Base-by-base conservation (phyloP, 2,113 vertebrate genomes). In the Vidua macroura region DNA sequence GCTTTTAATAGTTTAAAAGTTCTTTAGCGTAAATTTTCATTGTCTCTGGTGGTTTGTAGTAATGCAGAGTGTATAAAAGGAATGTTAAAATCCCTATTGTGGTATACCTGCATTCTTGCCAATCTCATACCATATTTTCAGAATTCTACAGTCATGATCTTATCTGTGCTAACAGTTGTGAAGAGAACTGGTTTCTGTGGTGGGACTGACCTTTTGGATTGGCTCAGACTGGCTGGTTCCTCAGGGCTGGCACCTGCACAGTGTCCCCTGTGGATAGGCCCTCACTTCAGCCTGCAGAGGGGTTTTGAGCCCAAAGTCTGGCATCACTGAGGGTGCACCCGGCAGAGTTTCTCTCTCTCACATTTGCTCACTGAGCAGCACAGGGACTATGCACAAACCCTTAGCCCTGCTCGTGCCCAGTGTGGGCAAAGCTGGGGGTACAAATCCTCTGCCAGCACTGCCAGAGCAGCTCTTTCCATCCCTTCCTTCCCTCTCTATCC, bases 391-490 rank as follows among this genome's bases (percentile, higher is more conserved):
- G 31, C 44, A 72, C 59, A 28, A 59, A 13, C 37, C 46, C 55
- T 52, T 1, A 3, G 7, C 48, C 72, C 64, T 5, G 8, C 44
- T 48, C 0, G 0, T 17, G 41, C 7, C 46, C 27, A 14, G 48
- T 6, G 24, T 22, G 60, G 39, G 60, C 13, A 19, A 27, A 35
- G 31, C 48, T 69, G 18, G 19, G 62, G 60, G 33, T 4, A 30
- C 1, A 3, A 67, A 79, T 5, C 53, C 23, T 31, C 25, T 24
- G 22, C 39, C 43, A 86, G 66, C 74, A 6, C 31, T 64, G 80
- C 58, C 22, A 27, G 48, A 31, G 35, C 28, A 49, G 31, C 37
- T 24, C 28, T 15, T 8, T 8, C 44, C 80, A 31, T 15, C 63
- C 18, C 2, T 17, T 24, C 60, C 68, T 43, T n/a, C 41, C 30